Evolutionary conservation across 1,140 invertebrate genomes (phyloP), one percentile per base, ranked within the genome.

Genomic region (Formica exsecta): DNA sequence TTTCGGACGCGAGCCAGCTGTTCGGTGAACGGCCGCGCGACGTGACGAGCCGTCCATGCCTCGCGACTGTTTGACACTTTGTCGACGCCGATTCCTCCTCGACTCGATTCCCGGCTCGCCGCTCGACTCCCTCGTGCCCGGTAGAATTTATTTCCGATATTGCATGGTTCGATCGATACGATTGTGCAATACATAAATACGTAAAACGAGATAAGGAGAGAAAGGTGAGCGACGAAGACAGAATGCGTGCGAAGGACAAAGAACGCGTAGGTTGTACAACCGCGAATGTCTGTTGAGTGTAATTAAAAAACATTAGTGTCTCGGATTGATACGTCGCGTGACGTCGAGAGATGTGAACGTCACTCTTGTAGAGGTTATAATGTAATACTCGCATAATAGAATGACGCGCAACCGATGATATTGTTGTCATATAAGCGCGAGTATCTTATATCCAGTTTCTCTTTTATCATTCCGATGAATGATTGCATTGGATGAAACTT

Each of bases 341-440:
- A n/a, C 2, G n/a, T 25, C 16, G 38, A 36, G 22, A 68, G 19
- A 71, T 71, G 54, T 19, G 6, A 77, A 76, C n/a, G 7, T 86
- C 62, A 2, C 11, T 29, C 13, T 68, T 11, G 44, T 76, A 54
- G 71, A 90, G 86, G 88, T 90, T 90, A 90, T 65, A 85, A 54
- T 11, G 22, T 51, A 51, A 51, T n/a, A n/a, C 11, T 80, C 32
- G 38, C 32, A 19, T 77, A 77, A 77, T 36, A 51, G 19, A 51
- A 51, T 51, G 25, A 74, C 13, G n/a, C 61, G 44, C 68, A 81
- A 81, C n/a, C 2, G 54, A 8, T 32, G 22, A 59, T 32, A 44
- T 16, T n/a, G 41, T 59, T 41, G 3, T 38, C 36, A 16, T 7
- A 29, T 38, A 29, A 41, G 22, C 16, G 16, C 74, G 2, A 29